Evolutionary conservation across 2,797 vertebrate genomes (phyloP).

Genomic region (Scarus forsteni): DNA sequence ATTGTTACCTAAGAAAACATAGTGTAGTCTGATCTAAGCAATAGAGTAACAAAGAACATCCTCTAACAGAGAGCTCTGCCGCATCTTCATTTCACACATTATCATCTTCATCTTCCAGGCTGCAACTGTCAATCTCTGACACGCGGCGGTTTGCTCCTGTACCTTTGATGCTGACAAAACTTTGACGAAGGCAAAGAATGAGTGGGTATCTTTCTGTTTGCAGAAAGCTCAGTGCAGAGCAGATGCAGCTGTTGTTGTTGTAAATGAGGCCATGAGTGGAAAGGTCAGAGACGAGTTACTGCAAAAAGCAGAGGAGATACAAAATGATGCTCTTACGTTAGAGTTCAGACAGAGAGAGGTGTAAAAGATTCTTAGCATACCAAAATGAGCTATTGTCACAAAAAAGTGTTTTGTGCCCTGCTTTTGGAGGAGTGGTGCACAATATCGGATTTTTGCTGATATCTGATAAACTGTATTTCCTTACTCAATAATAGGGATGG

Average conservation of each 20-base stretch:
- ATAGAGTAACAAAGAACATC: slow-evolving; percentile 16
- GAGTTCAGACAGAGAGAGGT: background rate
- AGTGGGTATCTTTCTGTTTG: background rate
- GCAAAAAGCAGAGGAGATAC: background rate
- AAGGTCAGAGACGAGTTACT: background rate
- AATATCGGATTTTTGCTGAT: no score
- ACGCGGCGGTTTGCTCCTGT: background rate
- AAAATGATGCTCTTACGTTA: background rate
- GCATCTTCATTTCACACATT: slow-evolving; percentile 38
- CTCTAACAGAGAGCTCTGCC: slow-evolving; percentile 16
- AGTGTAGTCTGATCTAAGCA: no score
- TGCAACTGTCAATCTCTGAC: background rate
- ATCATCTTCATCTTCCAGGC: slow-evolving; percentile 6
- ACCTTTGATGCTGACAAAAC: background rate
- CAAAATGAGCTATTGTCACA: no score
- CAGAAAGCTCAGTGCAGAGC: background rate
- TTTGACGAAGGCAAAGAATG: background rate
- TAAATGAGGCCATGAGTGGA: background rate
- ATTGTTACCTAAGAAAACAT: no score
- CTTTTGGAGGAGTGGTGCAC: no score
- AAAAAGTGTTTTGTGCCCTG: no score
- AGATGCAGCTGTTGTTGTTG: background rate
- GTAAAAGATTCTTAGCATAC: no score
- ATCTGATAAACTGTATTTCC: no score
- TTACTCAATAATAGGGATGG: no score